Evolutionary conservation across 2,888 invertebrate species (phyloP).

Genomic region (Drosophila putrida): DNA sequence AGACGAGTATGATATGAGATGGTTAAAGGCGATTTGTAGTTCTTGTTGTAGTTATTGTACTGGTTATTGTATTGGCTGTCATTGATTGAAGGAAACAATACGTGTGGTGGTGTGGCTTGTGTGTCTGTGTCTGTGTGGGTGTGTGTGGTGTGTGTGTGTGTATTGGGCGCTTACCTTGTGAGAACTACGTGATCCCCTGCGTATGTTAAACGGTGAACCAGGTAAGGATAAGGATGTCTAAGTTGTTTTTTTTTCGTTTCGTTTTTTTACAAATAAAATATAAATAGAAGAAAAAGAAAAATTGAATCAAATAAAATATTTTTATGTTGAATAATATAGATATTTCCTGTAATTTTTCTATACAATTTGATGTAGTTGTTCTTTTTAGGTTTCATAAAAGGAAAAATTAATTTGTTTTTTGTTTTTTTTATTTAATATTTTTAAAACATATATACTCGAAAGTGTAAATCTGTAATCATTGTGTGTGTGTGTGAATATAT

Average conservation of each 20-base stretch:
- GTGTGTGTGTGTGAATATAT: constrained; percentile 29
- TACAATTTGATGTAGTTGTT: constrained; percentile 37
- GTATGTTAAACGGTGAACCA: constrained; percentile 97
- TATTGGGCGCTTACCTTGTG: constrained; percentile 87
- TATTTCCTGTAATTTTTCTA: constrained; percentile 23
- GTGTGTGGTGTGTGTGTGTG: constrained; percentile 30
- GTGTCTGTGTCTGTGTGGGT: constrained; percentile 20
- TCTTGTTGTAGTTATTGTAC: constrained; percentile 53
- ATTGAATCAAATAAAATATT: constrained; percentile 78
- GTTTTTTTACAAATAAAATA: constrained; percentile 66
- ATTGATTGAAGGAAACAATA: constrained; percentile 46
- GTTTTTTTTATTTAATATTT: constrained; percentile 3
- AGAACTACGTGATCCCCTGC: constrained; percentile 95
- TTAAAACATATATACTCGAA: constrained; percentile 28
- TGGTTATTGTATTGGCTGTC: constrained; percentile 54
- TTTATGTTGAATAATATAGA: constrained; percentile 50
- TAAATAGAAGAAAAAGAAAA: constrained; percentile 77
- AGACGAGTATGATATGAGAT: constrained; percentile 46
- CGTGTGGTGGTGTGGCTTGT: constrained; percentile 16
- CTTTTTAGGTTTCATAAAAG: constrained; percentile 21
- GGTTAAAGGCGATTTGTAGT: constrained; percentile 37
- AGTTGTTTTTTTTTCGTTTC: constrained; percentile 58
- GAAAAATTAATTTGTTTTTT: constrained; percentile 10
- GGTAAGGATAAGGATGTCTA: constrained; percentile 98
- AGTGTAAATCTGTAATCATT: constrained; percentile 25